phyloP scores from a whole-genome alignment of 2,888 invertebrate species.

The Aspidiotus rigidus region DNA sequence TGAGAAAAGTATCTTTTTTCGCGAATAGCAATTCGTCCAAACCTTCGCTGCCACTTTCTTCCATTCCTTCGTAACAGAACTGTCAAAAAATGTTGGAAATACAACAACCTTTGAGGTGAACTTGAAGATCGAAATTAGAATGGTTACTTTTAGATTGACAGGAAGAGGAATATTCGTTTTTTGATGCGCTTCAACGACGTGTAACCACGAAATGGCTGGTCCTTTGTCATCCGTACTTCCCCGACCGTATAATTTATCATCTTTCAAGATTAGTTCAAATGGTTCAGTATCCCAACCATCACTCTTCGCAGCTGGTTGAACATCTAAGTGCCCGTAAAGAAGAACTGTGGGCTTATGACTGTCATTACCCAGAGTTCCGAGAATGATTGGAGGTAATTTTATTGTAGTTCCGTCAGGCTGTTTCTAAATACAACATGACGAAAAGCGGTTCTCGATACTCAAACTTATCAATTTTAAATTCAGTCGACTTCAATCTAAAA shows the following conservation, averaged over 20 bases:
- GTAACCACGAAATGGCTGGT: slow-evolving; percentile 89
- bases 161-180: slow-evolving; percentile 56
- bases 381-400: slow-evolving; percentile 73
- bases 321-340: slow-evolving; percentile 95
- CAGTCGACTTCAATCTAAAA: background rate
- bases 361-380: slow-evolving; percentile 72
- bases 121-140: background rate
- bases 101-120: background rate
- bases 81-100: slow-evolving; percentile 40
- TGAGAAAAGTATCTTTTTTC: slow-evolving; percentile 67
- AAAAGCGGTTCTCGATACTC: background rate
- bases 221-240: slow-evolving; percentile 93
- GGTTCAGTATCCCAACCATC: slow-evolving; percentile 97
- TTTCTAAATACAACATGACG: slow-evolving; percentile 40
- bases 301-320: slow-evolving; percentile 83
- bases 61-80: slow-evolving; percentile 97
- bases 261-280: slow-evolving; percentile 74
- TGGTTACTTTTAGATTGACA: slow-evolving; percentile 51
- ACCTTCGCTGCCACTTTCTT: slow-evolving; percentile 95
- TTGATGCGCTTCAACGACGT: slow-evolving; percentile 82
- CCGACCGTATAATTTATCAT: slow-evolving; percentile 83
- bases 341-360: slow-evolving; percentile 82
- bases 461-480: background rate
- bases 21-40: slow-evolving; percentile 70
- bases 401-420: slow-evolving; percentile 62